A percentile compares a stretch with the other conserved stretches of the same genome.
Conservation (phyloP, 2,797 vertebrate species). For the Falco biarmicus region DNA sequence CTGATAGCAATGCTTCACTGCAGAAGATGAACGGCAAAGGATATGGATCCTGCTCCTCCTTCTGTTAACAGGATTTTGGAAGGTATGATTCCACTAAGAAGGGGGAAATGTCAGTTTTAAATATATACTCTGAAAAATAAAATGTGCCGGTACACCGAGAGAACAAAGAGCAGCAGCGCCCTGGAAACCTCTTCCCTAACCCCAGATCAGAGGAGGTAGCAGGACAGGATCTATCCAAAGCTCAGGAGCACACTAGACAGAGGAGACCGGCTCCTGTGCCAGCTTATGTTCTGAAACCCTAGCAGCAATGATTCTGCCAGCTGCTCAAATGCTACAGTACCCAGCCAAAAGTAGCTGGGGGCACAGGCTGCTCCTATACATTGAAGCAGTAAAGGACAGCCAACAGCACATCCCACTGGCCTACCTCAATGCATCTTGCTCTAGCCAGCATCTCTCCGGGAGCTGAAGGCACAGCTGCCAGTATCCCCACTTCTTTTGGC, state of each 20-base stretch:
- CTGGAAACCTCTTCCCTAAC: not conserved
- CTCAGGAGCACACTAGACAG: not conserved
- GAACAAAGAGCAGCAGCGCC: not conserved
- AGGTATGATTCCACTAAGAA: not conserved
- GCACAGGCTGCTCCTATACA: conserved; percentile 45
- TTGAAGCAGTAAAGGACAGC: conserved; percentile 44
- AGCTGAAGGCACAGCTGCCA: conserved; percentile 59
- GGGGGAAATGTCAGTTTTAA: not conserved
- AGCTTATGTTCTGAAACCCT: conserved; percentile 4
- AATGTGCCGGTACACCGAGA: not conserved
- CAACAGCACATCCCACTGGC: conserved; percentile 48
- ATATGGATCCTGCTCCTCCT: conserved; percentile 36
- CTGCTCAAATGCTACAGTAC: conserved; percentile 31
- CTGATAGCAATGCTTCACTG: not conserved
- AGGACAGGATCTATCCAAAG: not conserved
- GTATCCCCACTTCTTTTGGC: conserved; percentile 32
- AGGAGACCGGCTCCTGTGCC: not conserved
- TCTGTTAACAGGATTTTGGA: conserved; percentile 15
- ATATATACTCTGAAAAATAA: not conserved
- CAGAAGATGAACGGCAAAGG: conserved; percentile 45
- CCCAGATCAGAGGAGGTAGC: not conserved
- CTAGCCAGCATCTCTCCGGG: conserved; percentile 36
- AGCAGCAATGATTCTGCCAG: conserved; percentile 24
- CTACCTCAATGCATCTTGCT: not conserved
- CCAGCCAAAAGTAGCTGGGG: conserved; percentile 41